phyloP scores from a whole-genome alignment of 35 echinoderm and acorn worm species.

The Hemicentrotus pulcherrimus region DNA sequence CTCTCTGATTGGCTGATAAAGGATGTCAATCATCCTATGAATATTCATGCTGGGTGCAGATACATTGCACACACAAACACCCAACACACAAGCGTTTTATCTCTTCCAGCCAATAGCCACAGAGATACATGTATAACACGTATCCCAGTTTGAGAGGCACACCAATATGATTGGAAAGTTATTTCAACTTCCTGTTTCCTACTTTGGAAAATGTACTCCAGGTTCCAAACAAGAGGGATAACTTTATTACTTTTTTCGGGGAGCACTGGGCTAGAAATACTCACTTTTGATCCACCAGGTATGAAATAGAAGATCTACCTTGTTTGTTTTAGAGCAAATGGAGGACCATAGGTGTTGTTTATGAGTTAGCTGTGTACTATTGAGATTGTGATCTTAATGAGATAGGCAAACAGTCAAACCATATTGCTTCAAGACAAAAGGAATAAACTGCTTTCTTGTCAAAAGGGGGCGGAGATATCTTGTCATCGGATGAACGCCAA shows the following conservation, averaged over 20 bases:
- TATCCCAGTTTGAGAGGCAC: not conserved
- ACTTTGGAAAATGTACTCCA: not conserved
- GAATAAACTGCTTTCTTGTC: not conserved
- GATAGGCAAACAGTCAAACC: conserved; percentile 9
- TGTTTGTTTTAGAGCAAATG: conserved; percentile 15
- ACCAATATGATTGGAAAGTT: not conserved
- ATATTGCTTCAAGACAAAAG: conserved; percentile 24
- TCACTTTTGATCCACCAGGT: not conserved
- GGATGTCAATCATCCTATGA: not conserved
- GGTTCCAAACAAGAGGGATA: not conserved
- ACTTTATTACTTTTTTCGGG: not conserved
- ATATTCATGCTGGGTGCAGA: not conserved
- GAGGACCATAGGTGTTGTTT: conserved; percentile 26
- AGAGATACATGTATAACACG: not conserved
- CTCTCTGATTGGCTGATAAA: not conserved
- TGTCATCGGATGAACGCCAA: not conserved
- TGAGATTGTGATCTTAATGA: conserved; percentile 1
- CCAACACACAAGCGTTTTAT: not conserved
- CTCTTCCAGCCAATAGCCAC: not conserved
- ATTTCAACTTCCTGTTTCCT: not conserved
- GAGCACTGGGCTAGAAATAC: not conserved
- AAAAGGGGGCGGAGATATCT: not conserved
- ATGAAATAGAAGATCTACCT: not conserved
- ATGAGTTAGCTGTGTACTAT: not conserved
- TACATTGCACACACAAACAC: not conserved